These are phyloP conservation scores for Zaprionus vittiger DNA, from an alignment of 1,140 invertebrate species.

Conservation along the genomic window DNA sequence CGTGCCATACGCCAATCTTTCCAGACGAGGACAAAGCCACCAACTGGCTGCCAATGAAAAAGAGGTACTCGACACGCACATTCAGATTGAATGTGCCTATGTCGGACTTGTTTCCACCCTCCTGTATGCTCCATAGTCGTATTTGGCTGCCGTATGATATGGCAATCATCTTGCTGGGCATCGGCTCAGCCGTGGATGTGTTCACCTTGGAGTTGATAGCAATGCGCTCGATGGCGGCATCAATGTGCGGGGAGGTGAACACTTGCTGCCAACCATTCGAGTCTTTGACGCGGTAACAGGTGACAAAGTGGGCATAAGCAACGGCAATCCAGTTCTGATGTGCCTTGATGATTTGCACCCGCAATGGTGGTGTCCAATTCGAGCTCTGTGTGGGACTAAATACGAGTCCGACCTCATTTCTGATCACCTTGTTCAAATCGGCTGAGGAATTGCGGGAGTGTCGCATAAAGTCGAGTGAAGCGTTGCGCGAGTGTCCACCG, in stretches of 20 bases:
- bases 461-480: constrained; percentile 91
- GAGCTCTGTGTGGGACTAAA: constrained; percentile 87
- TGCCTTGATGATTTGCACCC: constrained; percentile 97
- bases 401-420: constrained; percentile 89
- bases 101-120: constrained; percentile 90
- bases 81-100: constrained; percentile 96
- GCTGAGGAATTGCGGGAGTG: constrained; percentile 91
- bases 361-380: constrained; percentile 91
- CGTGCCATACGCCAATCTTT: constrained; percentile 99
- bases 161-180: constrained; percentile 92
- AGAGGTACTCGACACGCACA: constrained; percentile 96
- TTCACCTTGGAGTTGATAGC: constrained; percentile 97
- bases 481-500: constrained; percentile 90
- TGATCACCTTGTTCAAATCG: constrained; percentile 90
- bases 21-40: constrained; percentile 96
- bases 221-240: constrained; percentile 94
- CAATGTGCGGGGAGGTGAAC: constrained; percentile 96
- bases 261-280: constrained; percentile 97
- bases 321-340: constrained; percentile 99
- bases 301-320: constrained; percentile 97
- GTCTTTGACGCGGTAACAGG: constrained; percentile 97
- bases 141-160: constrained; percentile 94
- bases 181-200: constrained; percentile 83
- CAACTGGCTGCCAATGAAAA: constrained; percentile 98
- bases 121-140: constrained; percentile 94